Evolutionary conservation across 2,113 vertebrate genomes (phyloP).

Genomic region (Ptilorrhoa leucosticta): DNA sequence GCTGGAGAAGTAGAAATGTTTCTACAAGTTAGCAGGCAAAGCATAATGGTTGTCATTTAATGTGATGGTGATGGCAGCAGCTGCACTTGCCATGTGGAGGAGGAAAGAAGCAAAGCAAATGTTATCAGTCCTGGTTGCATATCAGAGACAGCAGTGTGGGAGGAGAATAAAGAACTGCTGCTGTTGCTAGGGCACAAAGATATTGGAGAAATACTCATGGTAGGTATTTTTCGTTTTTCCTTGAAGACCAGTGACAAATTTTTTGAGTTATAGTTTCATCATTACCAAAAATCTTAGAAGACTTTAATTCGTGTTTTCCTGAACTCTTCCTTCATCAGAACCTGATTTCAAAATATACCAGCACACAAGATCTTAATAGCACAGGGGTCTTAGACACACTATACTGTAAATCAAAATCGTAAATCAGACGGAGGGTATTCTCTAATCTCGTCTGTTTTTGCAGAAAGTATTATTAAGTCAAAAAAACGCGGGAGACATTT

Average conservation of each 20-base stretch:
- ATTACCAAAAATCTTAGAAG: neutral
- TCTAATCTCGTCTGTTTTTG: neutral
- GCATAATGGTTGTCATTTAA: conserved; percentile 36
- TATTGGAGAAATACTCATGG: neutral
- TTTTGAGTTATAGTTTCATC: neutral
- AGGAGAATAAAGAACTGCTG: conserved; percentile 43
- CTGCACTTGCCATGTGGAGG: conserved; percentile 53
- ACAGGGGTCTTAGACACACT: neutral
- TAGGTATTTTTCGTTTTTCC: neutral
- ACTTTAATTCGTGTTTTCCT: neutral
- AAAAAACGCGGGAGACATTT: neutral
- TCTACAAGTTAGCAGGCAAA: conserved; percentile 42
- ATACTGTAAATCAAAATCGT: neutral
- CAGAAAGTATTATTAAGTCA: neutral
- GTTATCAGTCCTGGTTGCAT: conserved; percentile 31
- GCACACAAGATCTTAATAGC: neutral
- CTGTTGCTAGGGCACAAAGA: conserved; percentile 59
- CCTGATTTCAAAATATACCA: neutral
- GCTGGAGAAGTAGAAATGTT: conserved; percentile 14
- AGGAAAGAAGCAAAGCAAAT: conserved; percentile 51
- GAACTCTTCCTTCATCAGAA: neutral
- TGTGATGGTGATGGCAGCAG: conserved; percentile 27
- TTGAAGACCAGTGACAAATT: neutral
- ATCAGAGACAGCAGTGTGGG: conserved; percentile 38
- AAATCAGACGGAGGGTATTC: neutral